A percentile compares a stretch with the other conserved stretches of the same genome.
phyloP scores from a whole-genome alignment of 2,888 invertebrate genomes.

The Cheilosia urbana region DNA sequence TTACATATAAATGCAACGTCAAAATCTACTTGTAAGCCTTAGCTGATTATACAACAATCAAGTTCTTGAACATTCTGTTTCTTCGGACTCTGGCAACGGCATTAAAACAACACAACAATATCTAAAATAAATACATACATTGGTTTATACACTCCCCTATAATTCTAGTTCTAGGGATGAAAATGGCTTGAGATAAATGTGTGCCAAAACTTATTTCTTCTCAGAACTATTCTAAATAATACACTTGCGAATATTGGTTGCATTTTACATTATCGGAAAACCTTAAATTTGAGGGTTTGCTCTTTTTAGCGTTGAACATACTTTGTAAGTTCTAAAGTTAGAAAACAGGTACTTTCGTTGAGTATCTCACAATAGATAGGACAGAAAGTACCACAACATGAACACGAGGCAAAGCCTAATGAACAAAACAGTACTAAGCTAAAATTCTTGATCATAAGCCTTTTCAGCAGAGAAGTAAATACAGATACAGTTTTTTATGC shows the following conservation, averaged over 20 bases:
- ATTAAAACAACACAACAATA: conserved; percentile 53
- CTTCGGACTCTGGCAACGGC: background rate
- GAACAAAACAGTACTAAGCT: too few species aligned
- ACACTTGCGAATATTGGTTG: conserved; percentile 32
- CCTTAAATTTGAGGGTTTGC: too few species aligned
- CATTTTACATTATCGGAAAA: too few species aligned
- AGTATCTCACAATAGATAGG: too few species aligned
- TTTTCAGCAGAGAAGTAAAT: too few species aligned
- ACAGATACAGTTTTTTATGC: too few species aligned
- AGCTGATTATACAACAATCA: conserved; percentile 18
- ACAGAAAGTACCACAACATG: too few species aligned
- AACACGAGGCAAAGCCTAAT: too few species aligned
- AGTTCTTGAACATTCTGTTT: conserved; percentile 15
- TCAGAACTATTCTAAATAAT: conserved; percentile 51
- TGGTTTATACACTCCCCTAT: conserved; percentile 39
- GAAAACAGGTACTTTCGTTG: too few species aligned
- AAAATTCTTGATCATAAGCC: too few species aligned
- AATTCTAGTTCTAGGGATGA: conserved; percentile 18
- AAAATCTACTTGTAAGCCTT: conserved; percentile 16
- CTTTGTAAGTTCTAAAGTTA: too few species aligned
- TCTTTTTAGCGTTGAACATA: too few species aligned
- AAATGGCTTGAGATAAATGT: conserved; percentile 3
- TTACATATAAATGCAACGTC: conserved; percentile 70
- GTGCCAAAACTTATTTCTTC: conserved; percentile 6
- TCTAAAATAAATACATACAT: conserved; percentile 71